Evolutionary conservation across 2,888 invertebrate species (phyloP), one percentile per base, ranked within the genome.

Genomic region (Cetonia aurata): DNA sequence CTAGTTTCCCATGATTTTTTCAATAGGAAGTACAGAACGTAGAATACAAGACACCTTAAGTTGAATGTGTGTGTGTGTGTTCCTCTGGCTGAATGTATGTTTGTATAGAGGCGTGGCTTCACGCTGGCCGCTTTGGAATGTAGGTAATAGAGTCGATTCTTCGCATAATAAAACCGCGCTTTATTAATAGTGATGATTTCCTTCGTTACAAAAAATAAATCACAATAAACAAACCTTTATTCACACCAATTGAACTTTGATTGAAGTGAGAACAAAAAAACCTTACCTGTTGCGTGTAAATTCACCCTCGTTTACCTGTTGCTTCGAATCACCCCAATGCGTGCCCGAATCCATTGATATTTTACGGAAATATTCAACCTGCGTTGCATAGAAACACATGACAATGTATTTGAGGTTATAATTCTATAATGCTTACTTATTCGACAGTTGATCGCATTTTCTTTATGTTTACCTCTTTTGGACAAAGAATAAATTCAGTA

Each of bases 81-180:
- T 25, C 25, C 3, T 25, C 25, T 25, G 25, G 25, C 25, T 25
- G 25, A 25, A 52, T n/a, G 13, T 56, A 13, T 41, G 15, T 60
- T 46, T 67, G n/a, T 67, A 57, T 66, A 71, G 73, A 80, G 80
- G 80, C 80, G 80, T 80, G 80, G 80, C 77, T 77, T 78, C 73
- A 77, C 74, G 78, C 76, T 74, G 57, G 74, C 73, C 72, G 73
- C 77, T 74, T 75, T 74, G 74, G 78, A 75, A 79, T 79, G 78
- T 79, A 77, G 78, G 78, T 79, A 79, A 77, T 25, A 19, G 17
- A 59, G 50, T 31, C 53, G 44, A 48, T 52, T 52, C 59, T 60
- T 69, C 42, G 69, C 69, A 69, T 69, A 57, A 60, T 67, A 59
- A 59, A 59, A 69, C 41, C 50, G 69, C n/a, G 52, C 44, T 44